Evolutionary conservation across 1,140 invertebrate genomes (phyloP).

Genomic region (Diprion similis): DNA sequence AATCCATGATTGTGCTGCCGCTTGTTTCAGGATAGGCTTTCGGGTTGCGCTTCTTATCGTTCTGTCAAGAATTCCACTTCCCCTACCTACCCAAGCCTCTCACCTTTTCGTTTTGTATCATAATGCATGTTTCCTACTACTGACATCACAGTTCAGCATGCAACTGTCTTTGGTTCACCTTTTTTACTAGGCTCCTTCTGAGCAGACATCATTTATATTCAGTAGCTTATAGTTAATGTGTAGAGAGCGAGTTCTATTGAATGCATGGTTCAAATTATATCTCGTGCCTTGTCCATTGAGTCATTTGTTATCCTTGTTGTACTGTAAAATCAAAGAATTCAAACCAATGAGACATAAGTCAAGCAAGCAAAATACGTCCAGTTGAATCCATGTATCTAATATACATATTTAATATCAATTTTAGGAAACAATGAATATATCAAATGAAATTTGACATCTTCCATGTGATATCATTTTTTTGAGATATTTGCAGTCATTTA

Average conservation of each 20-base stretch:
- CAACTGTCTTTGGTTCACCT: neutral
- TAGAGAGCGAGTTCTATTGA: neutral
- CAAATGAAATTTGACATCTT: too few relatives aligned
- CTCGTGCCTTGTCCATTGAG: conserved; percentile 3
- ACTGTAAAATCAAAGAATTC: too few relatives aligned
- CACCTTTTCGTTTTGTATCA: conserved; percentile 37
- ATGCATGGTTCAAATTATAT: neutral
- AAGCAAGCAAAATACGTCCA: too few relatives aligned
- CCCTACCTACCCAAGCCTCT: conserved; percentile 33
- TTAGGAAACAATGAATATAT: too few relatives aligned
- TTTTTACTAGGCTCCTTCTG: conserved; percentile 1
- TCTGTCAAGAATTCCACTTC: neutral
- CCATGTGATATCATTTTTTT: too few relatives aligned
- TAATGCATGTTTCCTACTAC: conserved; percentile 8
- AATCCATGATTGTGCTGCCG: conserved; percentile 9
- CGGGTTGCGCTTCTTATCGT: conserved; percentile 16
- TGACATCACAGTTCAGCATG: conserved; percentile 9
- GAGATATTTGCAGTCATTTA: too few relatives aligned
- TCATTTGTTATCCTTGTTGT: neutral
- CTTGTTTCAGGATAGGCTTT: conserved; percentile 14
- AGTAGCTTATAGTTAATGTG: conserved; percentile 1
- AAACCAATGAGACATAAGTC: too few relatives aligned
- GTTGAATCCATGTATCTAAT: too few relatives aligned
- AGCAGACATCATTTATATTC: neutral
- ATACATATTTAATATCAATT: too few relatives aligned